These are phyloP conservation scores for Alaudala cheleensis DNA, from an alignment of 2,113 vertebrate genomes.

Conservation along the genomic window DNA sequence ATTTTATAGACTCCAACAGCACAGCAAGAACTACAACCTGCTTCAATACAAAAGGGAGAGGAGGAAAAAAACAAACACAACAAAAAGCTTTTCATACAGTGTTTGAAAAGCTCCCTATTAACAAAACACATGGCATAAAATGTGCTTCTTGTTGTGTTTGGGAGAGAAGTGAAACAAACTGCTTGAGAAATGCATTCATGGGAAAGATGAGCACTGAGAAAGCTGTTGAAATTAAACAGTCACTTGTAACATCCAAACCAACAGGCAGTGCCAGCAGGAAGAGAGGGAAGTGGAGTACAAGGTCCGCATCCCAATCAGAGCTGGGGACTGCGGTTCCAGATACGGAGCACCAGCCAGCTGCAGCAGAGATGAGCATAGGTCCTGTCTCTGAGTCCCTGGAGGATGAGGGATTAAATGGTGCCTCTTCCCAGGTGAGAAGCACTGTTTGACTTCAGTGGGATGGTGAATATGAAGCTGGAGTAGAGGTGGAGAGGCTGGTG, in stretches of 20 bases:
- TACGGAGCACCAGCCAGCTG: neutral
- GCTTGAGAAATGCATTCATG: slow-evolving; percentile 6
- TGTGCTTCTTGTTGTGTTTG: slow-evolving; percentile 12
- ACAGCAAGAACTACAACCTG: slow-evolving; percentile 66
- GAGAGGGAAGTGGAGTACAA: slow-evolving; percentile 1
- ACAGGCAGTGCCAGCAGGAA: slow-evolving; percentile 35
- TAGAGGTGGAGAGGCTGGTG: neutral
- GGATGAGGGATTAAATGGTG: neutral
- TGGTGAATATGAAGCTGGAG: neutral
- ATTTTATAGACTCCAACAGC: slow-evolving; percentile 39
- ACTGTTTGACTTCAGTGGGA: neutral
- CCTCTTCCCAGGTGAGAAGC: neutral
- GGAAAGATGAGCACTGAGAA: slow-evolving; percentile 19
- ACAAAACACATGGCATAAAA: slow-evolving; percentile 48
- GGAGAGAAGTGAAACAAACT: slow-evolving; percentile 35
- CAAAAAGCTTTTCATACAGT: slow-evolving; percentile 72
- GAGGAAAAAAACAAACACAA: slow-evolving; percentile 62
- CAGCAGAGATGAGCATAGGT: neutral
- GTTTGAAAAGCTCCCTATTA: slow-evolving; percentile 72
- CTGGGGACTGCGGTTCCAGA: neutral
- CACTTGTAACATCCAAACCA: slow-evolving; percentile 20
- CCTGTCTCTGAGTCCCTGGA: neutral
- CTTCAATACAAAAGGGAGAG: slow-evolving; percentile 62
- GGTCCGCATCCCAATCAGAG: slow-evolving; percentile 52
- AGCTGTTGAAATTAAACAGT: slow-evolving; percentile 41